phyloP scores from a whole-genome alignment of 2,113 vertebrate genomes.

The Carassius gibelio region DNA sequence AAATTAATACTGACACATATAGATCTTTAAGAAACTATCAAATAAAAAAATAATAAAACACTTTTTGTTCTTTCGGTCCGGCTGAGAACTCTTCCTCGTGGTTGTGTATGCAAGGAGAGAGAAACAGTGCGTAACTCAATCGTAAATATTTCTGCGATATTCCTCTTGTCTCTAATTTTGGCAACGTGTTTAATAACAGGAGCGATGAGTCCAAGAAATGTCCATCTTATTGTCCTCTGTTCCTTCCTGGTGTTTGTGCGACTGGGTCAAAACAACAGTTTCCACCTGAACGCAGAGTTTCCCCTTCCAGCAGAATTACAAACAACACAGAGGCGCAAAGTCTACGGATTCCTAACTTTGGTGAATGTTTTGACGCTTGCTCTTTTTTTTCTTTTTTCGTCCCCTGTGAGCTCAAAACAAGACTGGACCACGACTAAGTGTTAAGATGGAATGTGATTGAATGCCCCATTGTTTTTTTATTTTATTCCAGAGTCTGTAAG shows the following conservation, averaged over 20 bases:
- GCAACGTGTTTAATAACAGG: conserved; percentile 64
- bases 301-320: conserved; percentile 45
- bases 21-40: conserved; percentile 58
- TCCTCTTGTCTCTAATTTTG: conserved; percentile 68
- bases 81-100: conserved; percentile 65
- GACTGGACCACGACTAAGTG: conserved; percentile 66
- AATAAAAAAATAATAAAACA: conserved; percentile 50
- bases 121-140: conserved; percentile 66
- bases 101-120: conserved; percentile 52
- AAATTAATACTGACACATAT: conserved; percentile 76
- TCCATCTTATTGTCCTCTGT: conserved; percentile 8
- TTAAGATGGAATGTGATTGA: conserved; percentile 70
- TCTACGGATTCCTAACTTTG: conserved; percentile 70
- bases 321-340: conserved; percentile 44
- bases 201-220: conserved; percentile 57
- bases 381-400: conserved; percentile 57
- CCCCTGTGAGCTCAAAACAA: conserved; percentile 62
- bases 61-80: conserved; percentile 67
- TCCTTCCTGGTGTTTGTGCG: conserved; percentile 55
- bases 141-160: conserved; percentile 62
- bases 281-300: conserved; percentile 42
- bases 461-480: conserved; percentile 54
- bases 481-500: conserved; percentile 60
- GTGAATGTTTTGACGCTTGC: conserved; percentile 67
- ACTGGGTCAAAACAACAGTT: conserved; percentile 61